Base-by-base conservation (phyloP, 2,888 invertebrate genomes). In the Erannis defoliaria region DNA sequence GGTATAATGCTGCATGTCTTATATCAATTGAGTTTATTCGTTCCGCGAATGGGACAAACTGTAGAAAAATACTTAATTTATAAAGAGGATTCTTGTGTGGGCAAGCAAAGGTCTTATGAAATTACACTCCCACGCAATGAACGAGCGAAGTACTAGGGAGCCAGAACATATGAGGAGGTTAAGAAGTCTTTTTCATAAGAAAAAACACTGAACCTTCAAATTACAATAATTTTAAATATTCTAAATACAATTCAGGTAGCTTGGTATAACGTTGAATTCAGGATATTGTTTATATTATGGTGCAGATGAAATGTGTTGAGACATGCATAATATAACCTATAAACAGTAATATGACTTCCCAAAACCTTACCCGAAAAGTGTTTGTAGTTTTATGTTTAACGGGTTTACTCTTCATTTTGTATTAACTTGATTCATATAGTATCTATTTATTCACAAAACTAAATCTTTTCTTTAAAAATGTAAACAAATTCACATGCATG, bases 21-120 rank as follows among this genome's bases (percentile, higher is more conserved):
- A 98, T 95, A 81, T 98, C 97, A 60, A 99, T 96, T 70, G 96
- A 95, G 72, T 96, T 95, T 38, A 99, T 96, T 55, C 98, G 95
- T 72, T 98, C 98, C 19, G 96, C 95, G 89, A 99, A 99, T 5
- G 97, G 96, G 85, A 97, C 94, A 82, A 97, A 98, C 97, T 98
- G 84, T 10, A 40, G 53, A 23, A 19, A n/a, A 5, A 5, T 23
- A 40, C 35, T 5, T 14, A 14, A 37, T 16, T 16, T 18, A 37
- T 29, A 6, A 29, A 9, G 9, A 29, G 29, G 6, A 12, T 35
- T n/a, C 4, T 26, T 8, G 1, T 35, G 33, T 35, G 10, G 18
- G 9, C 18, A 38, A 16, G 1, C 2, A 8, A 35, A 35, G 9
- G n/a, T 35, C 12, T 5, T 4, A 49, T 37, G 21, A 49, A 14